phyloP scores from a whole-genome alignment of 92 coral and sea anemone genomes.

The Epizoanthus stellaris region DNA sequence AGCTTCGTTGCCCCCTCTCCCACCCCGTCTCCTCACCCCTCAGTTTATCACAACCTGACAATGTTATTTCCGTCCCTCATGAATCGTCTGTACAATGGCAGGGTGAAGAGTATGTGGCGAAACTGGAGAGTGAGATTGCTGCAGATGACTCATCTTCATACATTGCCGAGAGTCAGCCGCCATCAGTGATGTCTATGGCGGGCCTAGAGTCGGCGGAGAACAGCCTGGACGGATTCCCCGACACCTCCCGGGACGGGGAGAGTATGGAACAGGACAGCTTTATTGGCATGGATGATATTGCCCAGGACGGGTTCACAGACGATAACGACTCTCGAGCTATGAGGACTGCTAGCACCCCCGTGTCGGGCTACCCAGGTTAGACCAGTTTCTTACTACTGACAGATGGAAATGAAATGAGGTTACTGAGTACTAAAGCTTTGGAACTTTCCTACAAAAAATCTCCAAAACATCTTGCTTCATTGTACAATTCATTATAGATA shows the following conservation, averaged over 20 bases:
- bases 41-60: background rate
- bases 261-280: constrained; percentile 88
- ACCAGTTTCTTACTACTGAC: background rate
- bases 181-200: constrained; percentile 79
- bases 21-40: background rate
- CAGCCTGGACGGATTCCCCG: constrained; percentile 98
- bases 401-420: background rate
- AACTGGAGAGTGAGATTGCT: constrained; percentile 83
- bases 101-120: constrained; percentile 89
- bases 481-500: too few species aligned
- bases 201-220: constrained; percentile 87
- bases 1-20: too few species aligned
- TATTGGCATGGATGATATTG: constrained; percentile 66
- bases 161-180: constrained; percentile 92
- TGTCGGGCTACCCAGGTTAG: constrained; percentile 35
- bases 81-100: background rate
- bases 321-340: constrained; percentile 24
- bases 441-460: too few species aligned
- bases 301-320: constrained; percentile 27
- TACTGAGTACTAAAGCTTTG: too few species aligned
- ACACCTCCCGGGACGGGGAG: constrained; percentile 62
- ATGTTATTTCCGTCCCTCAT: background rate
- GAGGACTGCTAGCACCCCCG: constrained; percentile 21
- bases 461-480: too few species aligned
- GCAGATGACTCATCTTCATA: constrained; percentile 95